A percentile compares a stretch with the other conserved stretches of the same genome.
These are phyloP conservation scores for Cheirogaleus major DNA, from an alignment of 2,797 vertebrate genomes.

Conservation along the genomic window DNA sequence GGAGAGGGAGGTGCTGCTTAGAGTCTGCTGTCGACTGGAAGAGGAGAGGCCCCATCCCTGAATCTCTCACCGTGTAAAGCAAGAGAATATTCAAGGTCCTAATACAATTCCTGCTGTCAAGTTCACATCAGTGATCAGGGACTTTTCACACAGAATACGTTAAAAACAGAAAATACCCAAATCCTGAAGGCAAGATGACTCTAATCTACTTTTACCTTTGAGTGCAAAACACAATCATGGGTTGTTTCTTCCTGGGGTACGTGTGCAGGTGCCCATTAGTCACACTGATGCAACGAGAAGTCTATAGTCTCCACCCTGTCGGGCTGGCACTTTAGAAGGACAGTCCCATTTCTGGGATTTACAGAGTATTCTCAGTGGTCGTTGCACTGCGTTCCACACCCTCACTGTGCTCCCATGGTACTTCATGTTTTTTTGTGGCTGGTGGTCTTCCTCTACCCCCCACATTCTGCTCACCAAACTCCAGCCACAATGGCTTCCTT, in stretches of 20 bases:
- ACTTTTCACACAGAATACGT: background rate
- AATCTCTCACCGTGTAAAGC: background rate
- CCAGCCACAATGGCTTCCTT: background rate
- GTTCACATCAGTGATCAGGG: background rate
- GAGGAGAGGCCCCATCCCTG: background rate
- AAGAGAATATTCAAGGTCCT: background rate
- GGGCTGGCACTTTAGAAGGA: background rate
- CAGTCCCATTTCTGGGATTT: background rate
- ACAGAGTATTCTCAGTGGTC: background rate
- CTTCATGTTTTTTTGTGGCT: background rate
- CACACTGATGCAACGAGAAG: background rate
- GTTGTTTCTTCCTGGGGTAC: background rate
- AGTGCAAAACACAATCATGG: background rate
- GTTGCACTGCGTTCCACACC: too few relatives aligned
- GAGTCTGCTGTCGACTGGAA: fast-evolving
- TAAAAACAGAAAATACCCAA: background rate
- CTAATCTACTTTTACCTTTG: background rate
- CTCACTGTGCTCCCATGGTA: background rate
- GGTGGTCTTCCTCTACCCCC: background rate
- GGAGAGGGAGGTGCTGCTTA: background rate
- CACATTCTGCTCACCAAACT: background rate
- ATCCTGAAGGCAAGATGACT: background rate
- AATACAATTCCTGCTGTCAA: background rate
- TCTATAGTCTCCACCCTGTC: background rate
- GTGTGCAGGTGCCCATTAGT: fast-evolving